Evolutionary conservation across 2,797 vertebrate genomes (phyloP).

Genomic region (Cephalopachus bancanus): DNA sequence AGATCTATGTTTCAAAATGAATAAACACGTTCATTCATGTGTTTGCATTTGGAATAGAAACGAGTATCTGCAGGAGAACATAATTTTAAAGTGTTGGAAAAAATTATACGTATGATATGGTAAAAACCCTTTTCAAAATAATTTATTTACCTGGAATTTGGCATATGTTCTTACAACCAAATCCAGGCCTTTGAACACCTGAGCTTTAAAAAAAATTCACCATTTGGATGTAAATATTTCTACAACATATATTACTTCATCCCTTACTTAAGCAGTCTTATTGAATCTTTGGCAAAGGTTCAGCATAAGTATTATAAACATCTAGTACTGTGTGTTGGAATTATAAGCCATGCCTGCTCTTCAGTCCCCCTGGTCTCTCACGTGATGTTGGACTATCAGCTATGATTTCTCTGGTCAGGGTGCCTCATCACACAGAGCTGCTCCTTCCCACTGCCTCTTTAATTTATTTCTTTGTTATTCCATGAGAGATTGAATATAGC

Average conservation of each 20-base stretch:
- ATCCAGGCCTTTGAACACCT: neutral
- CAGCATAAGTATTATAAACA: neutral
- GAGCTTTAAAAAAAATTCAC: conserved; percentile 6
- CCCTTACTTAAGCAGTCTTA: conserved; percentile 2
- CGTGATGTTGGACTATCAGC: neutral
- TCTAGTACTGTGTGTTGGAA: accelerated
- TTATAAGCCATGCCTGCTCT: accelerated
- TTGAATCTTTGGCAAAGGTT: neutral
- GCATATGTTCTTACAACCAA: conserved; percentile 35
- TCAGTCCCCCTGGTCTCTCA: neutral
- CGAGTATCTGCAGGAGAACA: conserved; percentile 1
- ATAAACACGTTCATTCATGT: neutral
- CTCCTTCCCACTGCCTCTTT: neutral
- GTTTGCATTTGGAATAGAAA: conserved; percentile 37
- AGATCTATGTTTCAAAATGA: neutral
- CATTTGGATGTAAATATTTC: conserved; percentile 50
- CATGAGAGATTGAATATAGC: neutral
- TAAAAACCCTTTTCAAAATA: neutral
- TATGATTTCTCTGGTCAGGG: neutral
- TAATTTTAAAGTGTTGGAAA: conserved; percentile 24
- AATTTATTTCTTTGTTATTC: conserved; percentile 14
- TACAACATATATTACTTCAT: conserved; percentile 24
- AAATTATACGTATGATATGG: conserved; percentile 42
- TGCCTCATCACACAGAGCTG: neutral
- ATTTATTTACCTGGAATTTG: conserved; percentile 54